These are phyloP conservation scores for Bufo gargarizans DNA, from an alignment of 2,113 vertebrate genomes.

Conservation along the genomic window DNA sequence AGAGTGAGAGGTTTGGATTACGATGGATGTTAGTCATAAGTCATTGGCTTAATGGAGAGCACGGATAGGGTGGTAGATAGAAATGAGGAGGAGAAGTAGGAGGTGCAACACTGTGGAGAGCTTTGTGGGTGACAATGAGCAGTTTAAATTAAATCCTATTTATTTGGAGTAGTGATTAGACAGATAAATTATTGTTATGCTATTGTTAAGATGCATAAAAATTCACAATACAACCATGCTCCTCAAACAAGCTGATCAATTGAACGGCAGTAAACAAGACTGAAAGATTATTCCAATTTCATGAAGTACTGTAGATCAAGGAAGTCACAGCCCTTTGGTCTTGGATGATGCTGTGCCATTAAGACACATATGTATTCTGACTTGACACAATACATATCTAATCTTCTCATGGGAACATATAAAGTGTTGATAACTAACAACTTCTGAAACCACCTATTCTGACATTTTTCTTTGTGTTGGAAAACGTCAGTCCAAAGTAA, in stretches of 20 bases:
- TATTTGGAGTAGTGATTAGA: no score
- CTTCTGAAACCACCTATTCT: background rate
- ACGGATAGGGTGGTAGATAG: no score
- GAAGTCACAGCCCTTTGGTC: background rate
- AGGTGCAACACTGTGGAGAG: no score
- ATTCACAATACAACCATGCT: background rate
- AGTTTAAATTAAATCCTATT: no score
- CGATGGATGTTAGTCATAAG: no score
- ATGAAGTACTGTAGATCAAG: background rate
- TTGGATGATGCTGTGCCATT: background rate
- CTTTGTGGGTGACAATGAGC: no score
- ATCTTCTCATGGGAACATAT: slow-evolving; percentile 7
- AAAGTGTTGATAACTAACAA: background rate
- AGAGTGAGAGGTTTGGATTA: no score
- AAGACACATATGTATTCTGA: slow-evolving; percentile 10
- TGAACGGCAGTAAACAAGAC: background rate
- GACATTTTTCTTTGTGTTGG: background rate
- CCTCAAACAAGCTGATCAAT: background rate
- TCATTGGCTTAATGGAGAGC: no score
- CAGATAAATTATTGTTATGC: background rate
- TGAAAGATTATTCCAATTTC: background rate
- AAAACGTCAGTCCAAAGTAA: background rate
- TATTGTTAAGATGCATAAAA: background rate
- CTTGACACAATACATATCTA: slow-evolving; percentile 32
- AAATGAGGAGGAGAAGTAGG: no score